Base-by-base conservation (phyloP, 2,888 invertebrate species). In the Andrena bicolor region DNA sequence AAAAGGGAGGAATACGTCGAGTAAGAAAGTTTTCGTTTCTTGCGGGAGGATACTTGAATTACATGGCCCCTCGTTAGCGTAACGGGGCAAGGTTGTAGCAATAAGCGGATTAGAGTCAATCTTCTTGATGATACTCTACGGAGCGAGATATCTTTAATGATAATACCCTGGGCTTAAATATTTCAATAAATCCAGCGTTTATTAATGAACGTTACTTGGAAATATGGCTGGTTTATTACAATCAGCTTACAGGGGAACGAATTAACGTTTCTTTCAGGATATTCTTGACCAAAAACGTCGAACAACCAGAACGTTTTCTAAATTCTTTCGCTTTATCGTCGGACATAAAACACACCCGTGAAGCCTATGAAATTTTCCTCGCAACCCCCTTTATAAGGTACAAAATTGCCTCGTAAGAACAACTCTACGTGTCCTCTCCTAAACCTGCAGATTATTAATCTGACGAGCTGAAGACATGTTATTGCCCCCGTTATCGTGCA, bases 151-250 rank as follows among this genome's bases (percentile, higher is more conserved):
- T 77, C 53, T 23, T 10, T 63, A 53, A 80, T 65, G 53, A 77
- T 71, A 80, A 66, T 53, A 26, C 26, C n/a, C 48, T 20, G 41
- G 10, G 16, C 6, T 16, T 41, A 41, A 41, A 41, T 41, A 16
- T 41, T 41, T 16, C 41, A 41, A 41, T 41, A 41, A 41, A 41
- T 41, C 41, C 41, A 41, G 32, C 26, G 28, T 48, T 65, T 65
- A 48, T 74, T 77, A 77, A 77, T 65, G 76, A 76, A 73, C 72
- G 35, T 61, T 72, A n/a, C 64, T 26, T 53, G 10, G 20, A n/a
- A 1, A 6, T 2, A 5, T 20, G n/a, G 16, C 56, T 65, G 20
- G 26, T 58, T 73, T 23, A n/a, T 41, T 41, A 41, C 16, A 73
- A 32, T 35, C 32, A 65, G 74, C 64, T 77, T 77, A 73, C 58